Conservation (phyloP, 2,888 invertebrate genomes). For the Drosophila pseudotakahashii region DNA sequence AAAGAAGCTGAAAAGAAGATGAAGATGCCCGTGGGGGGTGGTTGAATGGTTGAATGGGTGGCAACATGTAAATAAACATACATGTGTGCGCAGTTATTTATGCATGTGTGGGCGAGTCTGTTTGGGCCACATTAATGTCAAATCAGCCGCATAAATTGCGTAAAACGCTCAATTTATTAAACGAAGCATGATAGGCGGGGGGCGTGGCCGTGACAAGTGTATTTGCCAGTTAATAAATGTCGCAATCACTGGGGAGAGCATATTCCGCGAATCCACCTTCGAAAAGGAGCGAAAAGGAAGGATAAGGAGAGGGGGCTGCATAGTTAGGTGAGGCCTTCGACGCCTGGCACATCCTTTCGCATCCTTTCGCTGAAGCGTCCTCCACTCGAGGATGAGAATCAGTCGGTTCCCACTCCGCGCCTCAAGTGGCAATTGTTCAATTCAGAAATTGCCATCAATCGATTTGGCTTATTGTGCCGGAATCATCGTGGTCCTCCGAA, state of each 20-base stretch:
- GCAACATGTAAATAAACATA: conserved; percentile 71
- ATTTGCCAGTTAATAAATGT: conserved; percentile 72
- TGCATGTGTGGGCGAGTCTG: conserved; percentile 51
- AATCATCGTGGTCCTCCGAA: background rate
- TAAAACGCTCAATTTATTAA: conserved; percentile 81
- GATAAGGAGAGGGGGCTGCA: conserved; percentile 18
- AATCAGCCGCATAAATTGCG: conserved; percentile 82
- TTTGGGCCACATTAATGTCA: conserved; percentile 83
- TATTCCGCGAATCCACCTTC: background rate
- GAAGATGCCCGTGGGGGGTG: conserved; percentile 39
- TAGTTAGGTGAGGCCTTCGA: conserved; percentile 31
- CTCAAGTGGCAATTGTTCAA: conserved; percentile 66
- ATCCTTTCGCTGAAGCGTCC: conserved; percentile 14
- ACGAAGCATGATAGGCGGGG: conserved; percentile 57
- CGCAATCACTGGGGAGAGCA: conserved; percentile 37
- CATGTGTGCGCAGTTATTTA: conserved; percentile 52
- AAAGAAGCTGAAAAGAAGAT: conserved; percentile 59
- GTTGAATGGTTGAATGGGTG: background rate
- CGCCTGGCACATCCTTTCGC: conserved; percentile 23
- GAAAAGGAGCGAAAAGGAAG: background rate
- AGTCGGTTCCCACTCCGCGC: background rate
- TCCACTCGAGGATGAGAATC: background rate
- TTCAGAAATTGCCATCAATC: conserved; percentile 69
- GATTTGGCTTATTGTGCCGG: conserved; percentile 55
- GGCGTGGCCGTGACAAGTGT: conserved; percentile 66